Evolutionary conservation across 1,140 invertebrate genomes (phyloP).

Genomic region (Scaptomyza hsui): DNA sequence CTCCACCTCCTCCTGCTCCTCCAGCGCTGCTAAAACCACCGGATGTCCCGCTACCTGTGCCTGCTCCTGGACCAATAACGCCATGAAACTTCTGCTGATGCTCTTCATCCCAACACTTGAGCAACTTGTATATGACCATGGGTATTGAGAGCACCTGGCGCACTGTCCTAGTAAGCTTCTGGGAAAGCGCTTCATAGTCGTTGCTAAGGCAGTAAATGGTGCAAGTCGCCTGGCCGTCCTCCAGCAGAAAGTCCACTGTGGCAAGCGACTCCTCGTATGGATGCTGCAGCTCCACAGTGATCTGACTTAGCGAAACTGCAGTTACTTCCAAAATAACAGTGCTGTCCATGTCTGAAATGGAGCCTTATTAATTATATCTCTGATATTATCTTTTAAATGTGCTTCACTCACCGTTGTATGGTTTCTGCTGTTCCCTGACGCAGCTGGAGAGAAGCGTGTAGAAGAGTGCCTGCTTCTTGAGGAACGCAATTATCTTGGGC

Average conservation of each 20-base stretch:
- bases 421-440: slow-evolving; percentile 90
- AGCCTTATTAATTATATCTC: not conserved
- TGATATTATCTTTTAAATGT: not conserved
- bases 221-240: slow-evolving; percentile 90
- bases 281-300: slow-evolving; percentile 96
- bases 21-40: slow-evolving; percentile 44
- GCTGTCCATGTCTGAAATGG: slow-evolving; percentile 88
- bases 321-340: slow-evolving; percentile 96
- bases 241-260: slow-evolving; percentile 94
- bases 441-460: slow-evolving; percentile 95
- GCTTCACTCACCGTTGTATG: slow-evolving; percentile 86
- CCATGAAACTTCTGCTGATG: slow-evolving; percentile 85
- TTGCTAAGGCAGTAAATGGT: slow-evolving; percentile 87
- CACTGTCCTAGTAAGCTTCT: slow-evolving; percentile 91
- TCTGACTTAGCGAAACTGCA: slow-evolving; percentile 93
- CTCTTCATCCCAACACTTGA: slow-evolving; percentile 88
- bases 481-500: slow-evolving; percentile 92
- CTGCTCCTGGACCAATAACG: slow-evolving; percentile 82
- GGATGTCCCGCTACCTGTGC: slow-evolving; percentile 82
- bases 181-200: slow-evolving; percentile 87
- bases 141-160: slow-evolving; percentile 96
- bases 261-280: slow-evolving; percentile 96
- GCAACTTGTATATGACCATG: slow-evolving; percentile 90
- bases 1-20: slow-evolving; percentile 21
- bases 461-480: slow-evolving; percentile 96